Conservation (phyloP, 2,113 vertebrate species). For the Pomatorhinus ruficollis region DNA sequence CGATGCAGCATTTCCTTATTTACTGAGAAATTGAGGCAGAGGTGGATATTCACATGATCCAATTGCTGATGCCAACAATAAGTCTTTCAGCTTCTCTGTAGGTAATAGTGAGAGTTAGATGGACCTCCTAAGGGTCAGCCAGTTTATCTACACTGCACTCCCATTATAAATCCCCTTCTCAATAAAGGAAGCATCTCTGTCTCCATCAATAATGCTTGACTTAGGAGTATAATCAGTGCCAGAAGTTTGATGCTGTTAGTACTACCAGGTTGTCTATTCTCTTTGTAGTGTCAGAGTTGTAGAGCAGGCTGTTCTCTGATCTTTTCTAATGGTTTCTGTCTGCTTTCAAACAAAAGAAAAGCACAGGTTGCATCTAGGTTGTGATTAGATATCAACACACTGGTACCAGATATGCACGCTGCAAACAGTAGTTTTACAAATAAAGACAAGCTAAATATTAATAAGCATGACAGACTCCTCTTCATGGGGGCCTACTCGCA, state of each 20-base stretch:
- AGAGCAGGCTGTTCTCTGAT: neutral
- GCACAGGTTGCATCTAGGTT: neutral
- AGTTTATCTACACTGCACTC: neutral
- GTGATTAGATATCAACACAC: neutral
- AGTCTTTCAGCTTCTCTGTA: neutral
- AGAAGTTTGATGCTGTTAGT: neutral
- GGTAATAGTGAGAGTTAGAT: neutral
- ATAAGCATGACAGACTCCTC: neutral
- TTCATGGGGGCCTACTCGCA: accelerated
- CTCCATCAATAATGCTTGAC: neutral
- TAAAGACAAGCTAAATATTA: neutral
- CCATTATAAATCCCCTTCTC: neutral
- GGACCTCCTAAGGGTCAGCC: neutral
- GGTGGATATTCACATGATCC: neutral
- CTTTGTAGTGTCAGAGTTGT: constrained; percentile 9
- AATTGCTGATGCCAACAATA: neutral
- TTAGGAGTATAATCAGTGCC: neutral
- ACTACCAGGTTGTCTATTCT: neutral
- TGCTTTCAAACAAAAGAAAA: constrained; percentile 6
- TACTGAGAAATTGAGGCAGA: neutral
- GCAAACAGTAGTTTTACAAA: neutral
- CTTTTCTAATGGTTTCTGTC: neutral
- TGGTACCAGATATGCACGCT: neutral
- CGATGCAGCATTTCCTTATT: neutral
- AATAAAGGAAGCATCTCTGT: neutral